Base-by-base conservation (phyloP, 2,113 vertebrate species). In the Eidolon helvum region DNA sequence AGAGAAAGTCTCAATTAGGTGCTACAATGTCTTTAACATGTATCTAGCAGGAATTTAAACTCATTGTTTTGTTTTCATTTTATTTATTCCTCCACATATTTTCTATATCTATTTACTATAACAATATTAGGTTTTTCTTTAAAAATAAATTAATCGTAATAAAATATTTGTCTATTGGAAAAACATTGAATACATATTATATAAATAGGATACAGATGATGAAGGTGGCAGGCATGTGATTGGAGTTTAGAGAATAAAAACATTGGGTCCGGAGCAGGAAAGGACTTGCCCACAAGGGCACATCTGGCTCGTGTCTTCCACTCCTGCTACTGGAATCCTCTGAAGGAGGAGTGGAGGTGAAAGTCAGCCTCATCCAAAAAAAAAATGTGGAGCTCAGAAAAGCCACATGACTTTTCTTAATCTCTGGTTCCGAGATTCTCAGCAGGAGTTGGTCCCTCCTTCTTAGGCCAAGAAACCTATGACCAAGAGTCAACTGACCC, bases 61-160 rank as follows among this genome's bases (percentile, higher is more conserved):
- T 75, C 48, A 74, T 45, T 79, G 90, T 78, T 89, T 90, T 22
- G 28, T 79, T 91, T 95, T 68, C 48, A 69, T 68, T 85, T 50
- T 50, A 74, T 24, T 21, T 74, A 30, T 90, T 77, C 30, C 48
- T 91, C 77, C 33, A 66, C 40, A n/a, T 89, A 50, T 95, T 89
- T 95, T 83, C 74, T 53, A 10, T 63, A 57, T 86, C 66, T 26
- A 24, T 26, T 92, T 33, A n/a, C 16, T 61, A 38, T 30, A 87
- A 45, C 10, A 5, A 57, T 35, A 26, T 78, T 55, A 77, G 24
- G 0, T 43, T 93, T 95, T 68, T 84, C 15, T 83, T 88, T 83
- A 63, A 72, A 94, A 94, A 75, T 61, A 66, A 65, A 65, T 38
- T 8, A 59, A 84, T 9, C 84, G 26, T 90, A 79, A 82, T 78